A percentile compares a stretch with the other conserved stretches of the same genome.
phyloP scores from a whole-genome alignment of 2,888 invertebrate genomes.

The Spilosoma lubricipeda region DNA sequence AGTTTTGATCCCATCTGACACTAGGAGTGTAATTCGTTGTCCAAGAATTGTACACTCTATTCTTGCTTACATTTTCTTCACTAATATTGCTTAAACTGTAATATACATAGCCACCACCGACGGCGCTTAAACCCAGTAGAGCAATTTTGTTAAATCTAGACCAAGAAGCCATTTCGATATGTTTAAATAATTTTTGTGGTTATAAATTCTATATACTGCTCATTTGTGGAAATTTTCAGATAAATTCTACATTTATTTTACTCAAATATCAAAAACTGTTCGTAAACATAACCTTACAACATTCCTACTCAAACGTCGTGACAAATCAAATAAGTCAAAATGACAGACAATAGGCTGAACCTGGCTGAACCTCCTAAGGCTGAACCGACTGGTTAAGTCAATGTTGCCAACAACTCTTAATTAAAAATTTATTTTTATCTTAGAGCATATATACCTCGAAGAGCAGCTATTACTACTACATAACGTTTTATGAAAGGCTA shows the following conservation, averaged over 20 bases:
- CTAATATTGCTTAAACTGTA: constrained; percentile 79
- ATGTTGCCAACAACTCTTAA: background rate
- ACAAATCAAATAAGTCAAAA: background rate
- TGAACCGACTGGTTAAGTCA: background rate
- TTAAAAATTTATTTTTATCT: too few species aligned
- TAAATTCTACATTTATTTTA: constrained; percentile 9
- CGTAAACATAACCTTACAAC: constrained; percentile 36
- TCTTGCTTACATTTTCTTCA: constrained; percentile 74
- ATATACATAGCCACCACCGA: constrained; percentile 88
- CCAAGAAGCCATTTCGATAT: constrained; percentile 80
- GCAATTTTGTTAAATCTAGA: constrained; percentile 86
- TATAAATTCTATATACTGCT: constrained; percentile 12
- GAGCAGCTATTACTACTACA: too few species aligned
- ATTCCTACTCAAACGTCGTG: constrained; percentile 4
- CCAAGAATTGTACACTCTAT: constrained; percentile 88
- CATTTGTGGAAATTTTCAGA: constrained; percentile 24
- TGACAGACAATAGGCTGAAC: too few species aligned
- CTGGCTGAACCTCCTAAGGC: too few species aligned
- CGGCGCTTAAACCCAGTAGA: constrained; percentile 87
- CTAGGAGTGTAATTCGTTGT: constrained; percentile 89
- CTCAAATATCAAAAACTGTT: constrained; percentile 15
- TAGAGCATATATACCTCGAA: too few species aligned
- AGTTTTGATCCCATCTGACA: constrained; percentile 94
- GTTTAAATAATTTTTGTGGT: constrained; percentile 19
- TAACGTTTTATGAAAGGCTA: too few species aligned